Evolutionary conservation across 1,140 invertebrate genomes (phyloP), one percentile per base, ranked within the genome.

Genomic region (Musca vetustissima): DNA sequence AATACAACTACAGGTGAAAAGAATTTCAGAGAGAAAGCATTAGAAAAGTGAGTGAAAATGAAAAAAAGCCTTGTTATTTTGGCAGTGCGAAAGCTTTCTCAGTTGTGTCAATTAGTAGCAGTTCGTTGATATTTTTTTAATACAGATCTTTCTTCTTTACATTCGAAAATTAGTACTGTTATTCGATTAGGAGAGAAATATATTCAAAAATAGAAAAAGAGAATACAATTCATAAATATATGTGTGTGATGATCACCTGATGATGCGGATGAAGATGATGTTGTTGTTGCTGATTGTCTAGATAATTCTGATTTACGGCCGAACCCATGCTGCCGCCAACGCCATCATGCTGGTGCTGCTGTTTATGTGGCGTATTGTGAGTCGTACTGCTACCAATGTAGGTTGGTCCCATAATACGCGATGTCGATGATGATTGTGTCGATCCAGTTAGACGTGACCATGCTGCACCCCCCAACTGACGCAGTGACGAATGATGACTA

Each of bases 401-500:
- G 17, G 61, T 66, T 36, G 53, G 43, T 49, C 43, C 69, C 64
- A 64, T 64, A 14, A 64, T 52, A 25, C 17, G 49, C 15, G 65
- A 61, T 55, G 69, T 49, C 24, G 69, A 49, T 11, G 61, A 48
- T 61, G 55, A 32, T 64, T 48, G 19, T 43, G 43, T 8, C 11
- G 13, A 25, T 43, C 52, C 66, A 8, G 28, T 32, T 32, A 17
- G 9, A 36, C 57, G 57, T 11, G 28, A 61, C 17, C 28, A 22
- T 19, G 53, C 15, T 36, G 53, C 64, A 53, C 70, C 65, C 28
- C 74, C 77, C 70, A 81, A 70, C 72, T 81, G 79, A 71, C 79
- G 77, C 72, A 81, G 74, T 75, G 79, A 80, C 73, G 76, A 71
- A 75, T 81, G 78, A 76, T 70, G 71, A 13, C 50, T 55, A 55